Conservation (phyloP, 1,140 invertebrate species). For the Choristoneura fumiferana region DNA sequence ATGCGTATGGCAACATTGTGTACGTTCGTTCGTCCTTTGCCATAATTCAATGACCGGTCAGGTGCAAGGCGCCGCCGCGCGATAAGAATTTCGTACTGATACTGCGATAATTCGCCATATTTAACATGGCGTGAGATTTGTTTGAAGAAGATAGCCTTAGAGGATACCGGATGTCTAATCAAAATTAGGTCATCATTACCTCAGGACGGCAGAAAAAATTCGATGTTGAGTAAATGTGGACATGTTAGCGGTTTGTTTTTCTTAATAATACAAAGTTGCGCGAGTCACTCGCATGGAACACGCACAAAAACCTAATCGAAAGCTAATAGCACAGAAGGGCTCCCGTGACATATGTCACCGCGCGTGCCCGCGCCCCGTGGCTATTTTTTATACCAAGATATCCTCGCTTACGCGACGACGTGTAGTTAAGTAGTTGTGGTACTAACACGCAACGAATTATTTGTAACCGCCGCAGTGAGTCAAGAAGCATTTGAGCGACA, state of each 20-base stretch:
- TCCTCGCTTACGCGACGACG: neutral
- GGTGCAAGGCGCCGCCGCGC: neutral
- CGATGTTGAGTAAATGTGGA: too few species aligned
- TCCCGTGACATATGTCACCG: conserved; percentile 48
- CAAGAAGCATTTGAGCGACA: too few species aligned
- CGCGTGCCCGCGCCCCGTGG: conserved; percentile 40
- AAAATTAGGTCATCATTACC: conserved; percentile 1
- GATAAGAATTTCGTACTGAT: too few species aligned
- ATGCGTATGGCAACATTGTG: too few species aligned
- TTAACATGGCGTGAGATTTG: conserved; percentile 8
- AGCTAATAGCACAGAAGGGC: conserved; percentile 24
- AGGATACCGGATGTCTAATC: neutral
- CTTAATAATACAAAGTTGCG: too few species aligned
- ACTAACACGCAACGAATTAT: neutral
- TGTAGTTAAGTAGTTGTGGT: neutral
- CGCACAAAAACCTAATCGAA: conserved; percentile 27
- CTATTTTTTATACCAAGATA: conserved; percentile 26
- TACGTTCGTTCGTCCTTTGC: too few species aligned
- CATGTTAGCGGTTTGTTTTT: too few species aligned
- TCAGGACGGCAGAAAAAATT: too few species aligned
- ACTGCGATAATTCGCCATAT: neutral
- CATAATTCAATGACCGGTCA: neutral
- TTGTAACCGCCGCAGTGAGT: conserved; percentile 9
- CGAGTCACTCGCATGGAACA: neutral
- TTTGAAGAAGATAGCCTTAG: neutral